phyloP scores from a whole-genome alignment of 30 jellyfish, hydroid and myxozoan species.

The Phacellophora camtschatica region DNA sequence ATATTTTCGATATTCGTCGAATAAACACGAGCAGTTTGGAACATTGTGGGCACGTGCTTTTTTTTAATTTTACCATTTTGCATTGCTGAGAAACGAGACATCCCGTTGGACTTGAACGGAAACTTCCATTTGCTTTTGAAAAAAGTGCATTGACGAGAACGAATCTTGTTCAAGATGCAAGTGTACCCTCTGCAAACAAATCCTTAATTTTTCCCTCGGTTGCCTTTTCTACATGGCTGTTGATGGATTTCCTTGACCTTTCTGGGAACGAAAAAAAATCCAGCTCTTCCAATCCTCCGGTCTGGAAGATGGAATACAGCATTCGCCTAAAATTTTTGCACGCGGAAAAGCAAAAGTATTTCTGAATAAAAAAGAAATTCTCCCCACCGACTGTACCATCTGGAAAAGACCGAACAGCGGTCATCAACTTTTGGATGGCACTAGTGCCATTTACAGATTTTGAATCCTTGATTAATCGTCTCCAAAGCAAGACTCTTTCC shows the following conservation, averaged over 20 bases:
- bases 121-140: conserved; percentile 67
- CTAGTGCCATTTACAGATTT: conserved; percentile 15
- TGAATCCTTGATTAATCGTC: background rate
- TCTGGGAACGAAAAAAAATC: conserved; percentile 43
- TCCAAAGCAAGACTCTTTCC: conserved; percentile 45
- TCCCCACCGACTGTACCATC: conserved; percentile 42
- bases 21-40: conserved; percentile 3
- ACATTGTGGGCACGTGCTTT: conserved; percentile 50
- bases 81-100: background rate
- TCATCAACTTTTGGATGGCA: conserved; percentile 6
- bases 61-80: background rate
- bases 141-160: conserved; percentile 61
- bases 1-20: conserved; percentile 16
- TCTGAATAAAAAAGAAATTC: conserved; percentile 68
- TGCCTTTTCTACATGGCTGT: conserved; percentile 60
- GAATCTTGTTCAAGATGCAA: conserved; percentile 42
- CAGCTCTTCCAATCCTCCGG: conserved; percentile 18
- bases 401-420: conserved; percentile 1
- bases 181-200: conserved; percentile 33
- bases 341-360: background rate
- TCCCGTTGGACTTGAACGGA: conserved; percentile 28
- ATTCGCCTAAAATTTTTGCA: conserved; percentile 4
- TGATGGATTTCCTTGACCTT: conserved; percentile 26
- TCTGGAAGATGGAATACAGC: conserved; percentile 1
- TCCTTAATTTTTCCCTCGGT: conserved; percentile 52